Evolutionary conservation across 2,113 vertebrate species (phyloP).

Genomic region (Strix uralensis): DNA sequence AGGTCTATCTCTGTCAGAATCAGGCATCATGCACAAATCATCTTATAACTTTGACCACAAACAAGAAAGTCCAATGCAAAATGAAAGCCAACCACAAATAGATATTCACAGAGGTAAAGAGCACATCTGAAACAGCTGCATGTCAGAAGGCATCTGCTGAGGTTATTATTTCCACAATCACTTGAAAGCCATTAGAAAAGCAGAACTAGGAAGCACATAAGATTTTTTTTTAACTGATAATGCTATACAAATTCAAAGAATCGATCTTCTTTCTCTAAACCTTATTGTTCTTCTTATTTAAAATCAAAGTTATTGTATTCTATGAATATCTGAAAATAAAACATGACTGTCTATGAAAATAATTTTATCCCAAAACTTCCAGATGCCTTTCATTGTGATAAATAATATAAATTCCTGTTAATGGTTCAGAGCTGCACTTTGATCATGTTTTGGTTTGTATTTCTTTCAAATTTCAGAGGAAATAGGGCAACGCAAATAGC

Average conservation of each 20-base stretch:
- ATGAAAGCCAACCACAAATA: not conserved
- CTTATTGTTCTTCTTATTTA: not conserved
- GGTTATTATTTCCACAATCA: not conserved
- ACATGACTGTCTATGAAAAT: not conserved
- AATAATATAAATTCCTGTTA: not conserved
- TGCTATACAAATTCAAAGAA: not conserved
- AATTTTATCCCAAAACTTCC: not conserved
- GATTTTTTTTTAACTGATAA: not conserved
- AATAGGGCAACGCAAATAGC: conserved; percentile 13
- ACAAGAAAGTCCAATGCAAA: not conserved
- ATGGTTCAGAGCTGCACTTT: not conserved
- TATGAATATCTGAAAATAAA: not conserved
- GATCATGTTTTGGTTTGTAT: not conserved
- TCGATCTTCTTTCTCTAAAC: not conserved
- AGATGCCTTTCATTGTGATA: not conserved
- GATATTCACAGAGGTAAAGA: not conserved
- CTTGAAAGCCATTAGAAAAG: not conserved
- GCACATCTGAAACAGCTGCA: not conserved
- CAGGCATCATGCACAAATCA: not conserved
- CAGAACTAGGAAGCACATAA: not conserved
- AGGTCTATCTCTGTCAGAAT: not conserved
- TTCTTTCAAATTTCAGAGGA: conserved; percentile 58
- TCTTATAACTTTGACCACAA: not conserved
- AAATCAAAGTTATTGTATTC: not conserved
- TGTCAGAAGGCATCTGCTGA: not conserved